Base-by-base conservation (phyloP, 92 coral and sea anemone species). In the Nematostella vectensis region DNA sequence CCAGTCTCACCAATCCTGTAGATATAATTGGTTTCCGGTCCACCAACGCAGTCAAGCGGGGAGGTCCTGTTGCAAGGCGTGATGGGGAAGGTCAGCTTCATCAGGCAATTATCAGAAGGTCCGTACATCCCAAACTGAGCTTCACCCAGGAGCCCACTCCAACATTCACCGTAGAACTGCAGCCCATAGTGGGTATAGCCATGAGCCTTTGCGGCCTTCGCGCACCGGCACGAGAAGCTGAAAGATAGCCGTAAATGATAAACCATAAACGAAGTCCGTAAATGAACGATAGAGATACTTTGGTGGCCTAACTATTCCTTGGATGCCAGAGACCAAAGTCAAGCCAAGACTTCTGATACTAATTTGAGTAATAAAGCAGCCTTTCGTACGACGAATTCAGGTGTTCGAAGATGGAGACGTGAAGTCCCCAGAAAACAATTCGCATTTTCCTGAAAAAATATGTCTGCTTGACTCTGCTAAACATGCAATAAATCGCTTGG, bases 171-270 rank as follows among this genome's bases (percentile, higher is more conserved):
- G 36, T 62, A 62, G 48, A 62, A 62, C 58, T 62, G 68, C 2
- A 62, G 57, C 10, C 68, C 68, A 62, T 43, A 62, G 48, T 27
- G 52, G 9, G 31, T 36, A 30, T 18, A 62, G 20, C 68, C 68
- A 27, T 30, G 57, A 30, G 48, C 68, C 68, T 62, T 62, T 20
- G 68, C 48, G 48, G 29, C 33, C 23, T 62, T 19, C 33, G 68
- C 68, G 50, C 68, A 62, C 47, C 68, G 68, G 68, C 68, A 62
- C 11, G 48, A 52, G n/a, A 62, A 62, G 16, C 68, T 62, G 25
- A n/a, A 22, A 47, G 19, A 11, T 8, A 47, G 19, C 19, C 16
- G 11, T 4, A 19, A 6, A 47, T 4, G 8, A 19, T n/a, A n/a
- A n/a, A n/a, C n/a, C n/a, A n/a, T n/a, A n/a, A n/a, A n/a, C n/a